Conservation (phyloP, 2,113 vertebrate genomes). For the Notarius quadriscutis region DNA sequence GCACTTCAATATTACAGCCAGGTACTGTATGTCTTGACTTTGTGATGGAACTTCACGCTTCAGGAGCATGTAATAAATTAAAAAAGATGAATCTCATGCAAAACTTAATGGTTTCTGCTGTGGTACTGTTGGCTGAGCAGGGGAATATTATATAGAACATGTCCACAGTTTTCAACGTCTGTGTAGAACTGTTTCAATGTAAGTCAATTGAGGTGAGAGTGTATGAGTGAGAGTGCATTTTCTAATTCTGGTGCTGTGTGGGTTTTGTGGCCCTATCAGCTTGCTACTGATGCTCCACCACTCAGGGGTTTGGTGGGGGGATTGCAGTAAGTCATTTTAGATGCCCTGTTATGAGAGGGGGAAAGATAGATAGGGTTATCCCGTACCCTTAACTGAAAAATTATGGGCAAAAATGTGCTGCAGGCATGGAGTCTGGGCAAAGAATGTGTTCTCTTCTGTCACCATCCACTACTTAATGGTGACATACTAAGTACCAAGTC, state of each 20-base stretch:
- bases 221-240: conserved; percentile 4
- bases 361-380: conserved; percentile 52
- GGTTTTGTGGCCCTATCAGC: conserved; percentile 43
- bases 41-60: not conserved
- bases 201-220: not conserved
- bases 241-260: conserved; percentile 49
- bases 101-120: not conserved
- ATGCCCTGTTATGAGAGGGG: conserved; percentile 27
- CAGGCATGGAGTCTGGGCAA: not conserved
- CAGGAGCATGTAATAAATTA: not conserved
- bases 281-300: conserved; percentile 41
- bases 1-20: not conserved
- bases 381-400: not conserved
- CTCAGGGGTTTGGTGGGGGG: not conserved
- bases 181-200: not conserved
- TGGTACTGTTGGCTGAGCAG: not conserved
- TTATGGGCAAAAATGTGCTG: not conserved
- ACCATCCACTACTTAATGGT: not conserved
- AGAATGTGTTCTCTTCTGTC: not conserved
- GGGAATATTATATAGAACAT: not conserved
- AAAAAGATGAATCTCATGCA: not conserved
- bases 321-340: conserved; percentile 39
- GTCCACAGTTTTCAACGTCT: not conserved
- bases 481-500: not conserved
- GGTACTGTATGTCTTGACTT: not conserved